Evolutionary conservation across 2,888 invertebrate species (phyloP), one percentile per base, ranked within the genome.

Genomic region (Acronicta psi): DNA sequence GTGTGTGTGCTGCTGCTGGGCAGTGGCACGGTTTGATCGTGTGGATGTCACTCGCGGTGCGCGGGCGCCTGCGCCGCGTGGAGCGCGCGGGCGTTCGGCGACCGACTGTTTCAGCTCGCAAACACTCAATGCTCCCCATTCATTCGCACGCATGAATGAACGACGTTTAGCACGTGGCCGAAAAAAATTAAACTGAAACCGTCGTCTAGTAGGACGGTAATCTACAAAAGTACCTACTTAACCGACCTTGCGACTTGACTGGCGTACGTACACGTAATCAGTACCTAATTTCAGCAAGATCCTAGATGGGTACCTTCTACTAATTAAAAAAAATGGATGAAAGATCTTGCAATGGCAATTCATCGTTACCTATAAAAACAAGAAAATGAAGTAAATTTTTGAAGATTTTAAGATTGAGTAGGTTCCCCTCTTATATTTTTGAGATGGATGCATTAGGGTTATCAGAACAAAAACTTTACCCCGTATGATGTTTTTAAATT

Each of bases 71-170:
- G 87, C 88, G 88, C 89, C 85, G 85, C 82, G 87, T 58, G 63
- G 59, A 87, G 88, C 90, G 89, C 90, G 81, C 89, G 85, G 83
- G 84, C 87, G 84, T 79, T 85, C 89, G 88, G 82, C 85, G 81
- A 80, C 83, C 87, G 89, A 90, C 92, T 91, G 90, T 85, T 85
- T 84, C 85, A 83, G 81, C 74, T 65, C 42, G 71, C 65, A 56
- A 71, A 66, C 50, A 53, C 59, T 68, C 67, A 66, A 68, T 50
- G 67, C 67, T 80, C 82, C 80, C 83, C 91, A 92, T 92, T 92
- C 92, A 92, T 84, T 89, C 87, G 76, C 79, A 82, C 85, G 83
- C 88, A 88, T 93, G 89, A 93, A 93, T 93, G 93, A 89, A 87
- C 83, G 82, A 86, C 73, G 79, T 69, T 77, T 69, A 85, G 80